These are phyloP conservation scores for Picus viridis DNA, from an alignment of 2,797 vertebrate genomes.

Conservation along the genomic window DNA sequence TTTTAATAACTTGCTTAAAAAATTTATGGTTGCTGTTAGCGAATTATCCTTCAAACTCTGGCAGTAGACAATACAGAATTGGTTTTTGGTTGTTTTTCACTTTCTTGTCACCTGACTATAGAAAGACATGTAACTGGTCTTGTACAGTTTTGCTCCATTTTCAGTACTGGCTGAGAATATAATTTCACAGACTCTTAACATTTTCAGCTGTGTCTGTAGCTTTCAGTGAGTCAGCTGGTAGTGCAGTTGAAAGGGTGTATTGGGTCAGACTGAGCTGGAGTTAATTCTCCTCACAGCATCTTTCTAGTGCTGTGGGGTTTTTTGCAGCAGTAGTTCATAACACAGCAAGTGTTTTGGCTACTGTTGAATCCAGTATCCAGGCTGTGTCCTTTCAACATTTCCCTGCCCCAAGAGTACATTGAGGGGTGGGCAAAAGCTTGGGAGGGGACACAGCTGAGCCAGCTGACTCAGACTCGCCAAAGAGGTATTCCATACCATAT, in stretches of 20 bases:
- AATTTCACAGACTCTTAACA: background rate
- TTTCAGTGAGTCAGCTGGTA: background rate
- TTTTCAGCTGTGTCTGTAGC: background rate
- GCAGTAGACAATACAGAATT: background rate
- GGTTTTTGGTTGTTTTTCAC: background rate
- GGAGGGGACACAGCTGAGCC: no score
- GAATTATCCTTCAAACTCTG: background rate
- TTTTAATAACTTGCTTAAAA: background rate
- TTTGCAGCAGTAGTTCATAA: no score
- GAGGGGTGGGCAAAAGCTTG: no score
- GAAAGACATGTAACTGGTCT: fast-evolving
- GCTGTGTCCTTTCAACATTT: no score
- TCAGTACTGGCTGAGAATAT: background rate
- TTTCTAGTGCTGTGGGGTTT: no score
- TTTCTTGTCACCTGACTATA: background rate
- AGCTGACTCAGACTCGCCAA: no score
- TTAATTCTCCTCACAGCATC: no score
- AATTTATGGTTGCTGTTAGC: background rate
- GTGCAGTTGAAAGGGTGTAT: background rate
- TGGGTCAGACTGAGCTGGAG: no score
- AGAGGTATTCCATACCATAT: no score
- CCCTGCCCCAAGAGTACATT: no score
- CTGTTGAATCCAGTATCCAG: no score
- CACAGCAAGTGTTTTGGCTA: no score
- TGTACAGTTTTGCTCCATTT: background rate